Percentiles rank a stretch among this genome's conserved stretches.
Conservation (phyloP, 2,888 invertebrate species). For the Sphaerophoria taeniata region DNA sequence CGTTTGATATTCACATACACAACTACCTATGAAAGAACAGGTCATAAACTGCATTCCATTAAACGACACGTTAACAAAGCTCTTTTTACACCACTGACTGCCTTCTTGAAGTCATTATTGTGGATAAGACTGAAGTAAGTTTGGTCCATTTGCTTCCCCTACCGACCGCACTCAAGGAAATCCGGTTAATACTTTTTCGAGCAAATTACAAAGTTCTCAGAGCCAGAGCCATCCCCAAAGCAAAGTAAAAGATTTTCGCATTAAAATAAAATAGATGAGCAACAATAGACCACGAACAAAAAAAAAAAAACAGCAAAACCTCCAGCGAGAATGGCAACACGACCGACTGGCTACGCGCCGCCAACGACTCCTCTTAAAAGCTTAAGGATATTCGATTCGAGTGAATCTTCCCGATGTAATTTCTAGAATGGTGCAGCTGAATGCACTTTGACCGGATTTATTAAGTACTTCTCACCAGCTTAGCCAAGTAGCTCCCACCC, state of each 20-base stretch:
- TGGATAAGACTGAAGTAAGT: slow-evolving; percentile 24
- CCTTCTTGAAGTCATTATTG: neutral
- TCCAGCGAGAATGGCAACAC: slow-evolving; percentile 40
- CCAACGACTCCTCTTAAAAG: slow-evolving; percentile 50
- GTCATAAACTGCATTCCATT: slow-evolving; percentile 1
- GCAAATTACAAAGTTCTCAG: slow-evolving; percentile 64
- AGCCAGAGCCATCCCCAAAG: neutral
- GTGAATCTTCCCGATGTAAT: slow-evolving; percentile 61
- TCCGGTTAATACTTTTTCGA: slow-evolving; percentile 57
- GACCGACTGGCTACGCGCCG: too few species aligned
- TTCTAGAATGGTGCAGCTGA: slow-evolving; percentile 61
- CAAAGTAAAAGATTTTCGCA: slow-evolving; percentile 45
- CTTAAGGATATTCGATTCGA: slow-evolving; percentile 62
- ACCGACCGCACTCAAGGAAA: slow-evolving; percentile 18
- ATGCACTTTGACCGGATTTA: slow-evolving; percentile 61
- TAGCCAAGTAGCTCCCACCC: slow-evolving; percentile 11
- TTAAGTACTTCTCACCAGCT: slow-evolving; percentile 44
- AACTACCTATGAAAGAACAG: neutral
- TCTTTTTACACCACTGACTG: neutral
- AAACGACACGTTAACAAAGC: slow-evolving; percentile 18
- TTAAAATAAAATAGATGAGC: slow-evolving; percentile 41
- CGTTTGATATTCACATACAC: neutral
- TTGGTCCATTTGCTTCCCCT: slow-evolving; percentile 19
- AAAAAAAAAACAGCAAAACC: neutral
- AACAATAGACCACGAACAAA: slow-evolving; percentile 3